Percentiles rank a stretch among this genome's conserved stretches.
Conservation (phyloP, 2,888 invertebrate species). For the Eledone cirrhosa region DNA sequence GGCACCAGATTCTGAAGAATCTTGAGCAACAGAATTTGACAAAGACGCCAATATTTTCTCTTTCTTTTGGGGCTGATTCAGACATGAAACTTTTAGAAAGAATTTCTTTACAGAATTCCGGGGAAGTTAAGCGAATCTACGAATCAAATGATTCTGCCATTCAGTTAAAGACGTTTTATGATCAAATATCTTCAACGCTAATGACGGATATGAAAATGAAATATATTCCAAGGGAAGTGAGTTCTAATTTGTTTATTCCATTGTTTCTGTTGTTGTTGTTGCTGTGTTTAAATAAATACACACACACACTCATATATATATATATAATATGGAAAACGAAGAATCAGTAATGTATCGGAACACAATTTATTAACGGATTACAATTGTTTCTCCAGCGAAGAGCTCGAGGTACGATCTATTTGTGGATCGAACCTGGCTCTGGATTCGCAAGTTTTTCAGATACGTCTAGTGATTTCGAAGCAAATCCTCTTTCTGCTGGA, state of each 20-base stretch:
- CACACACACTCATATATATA: too few relatives aligned
- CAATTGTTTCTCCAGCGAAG: too few relatives aligned
- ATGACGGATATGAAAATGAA: conserved; percentile 75
- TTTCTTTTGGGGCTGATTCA: conserved; percentile 33
- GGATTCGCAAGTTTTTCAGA: too few relatives aligned
- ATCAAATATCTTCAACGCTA: conserved; percentile 76
- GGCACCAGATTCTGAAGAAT: conserved; percentile 45
- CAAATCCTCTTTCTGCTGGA: too few relatives aligned
- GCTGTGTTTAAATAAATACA: too few relatives aligned
- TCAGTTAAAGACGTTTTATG: conserved; percentile 73
- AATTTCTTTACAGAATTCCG: conserved; percentile 72
- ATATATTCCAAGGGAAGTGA: conserved; percentile 66
- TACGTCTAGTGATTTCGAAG: too few relatives aligned
- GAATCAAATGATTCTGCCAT: conserved; percentile 76
- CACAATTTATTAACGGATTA: too few relatives aligned
- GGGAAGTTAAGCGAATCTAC: conserved; percentile 77
- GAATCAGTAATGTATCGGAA: too few relatives aligned
- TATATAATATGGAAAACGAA: too few relatives aligned
- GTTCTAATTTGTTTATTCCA: background rate
- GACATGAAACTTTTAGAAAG: conserved; percentile 29
- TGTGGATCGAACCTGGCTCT: too few relatives aligned
- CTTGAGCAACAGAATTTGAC: conserved; percentile 36
- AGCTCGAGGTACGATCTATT: too few relatives aligned
- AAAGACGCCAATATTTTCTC: conserved; percentile 28
- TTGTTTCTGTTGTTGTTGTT: too few relatives aligned